Evolutionary conservation across 2,888 invertebrate species (phyloP).

Genomic region (Andrena marginata): DNA sequence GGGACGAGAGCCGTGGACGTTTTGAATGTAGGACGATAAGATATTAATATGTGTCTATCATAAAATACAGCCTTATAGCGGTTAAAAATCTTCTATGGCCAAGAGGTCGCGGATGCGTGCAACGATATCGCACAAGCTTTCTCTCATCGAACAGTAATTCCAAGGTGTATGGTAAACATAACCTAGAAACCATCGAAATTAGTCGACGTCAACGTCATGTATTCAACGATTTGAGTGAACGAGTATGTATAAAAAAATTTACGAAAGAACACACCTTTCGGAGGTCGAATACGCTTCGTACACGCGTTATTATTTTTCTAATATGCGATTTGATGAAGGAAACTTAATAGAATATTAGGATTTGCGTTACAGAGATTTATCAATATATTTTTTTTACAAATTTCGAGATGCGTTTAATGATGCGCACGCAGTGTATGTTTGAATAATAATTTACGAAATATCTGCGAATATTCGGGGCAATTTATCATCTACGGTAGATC

Average conservation of each 20-base stretch:
- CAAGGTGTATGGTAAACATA: slow-evolving; percentile 44
- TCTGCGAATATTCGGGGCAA: too few relatives aligned
- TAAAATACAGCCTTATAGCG: slow-evolving; percentile 14
- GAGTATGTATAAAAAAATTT: slow-evolving; percentile 28
- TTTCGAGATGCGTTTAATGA: too few relatives aligned
- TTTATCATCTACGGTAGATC: too few relatives aligned
- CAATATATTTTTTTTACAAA: too few relatives aligned
- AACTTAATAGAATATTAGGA: too few relatives aligned
- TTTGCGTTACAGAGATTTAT: too few relatives aligned
- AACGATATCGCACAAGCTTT: neutral
- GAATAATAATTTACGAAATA: too few relatives aligned
- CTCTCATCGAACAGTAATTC: neutral
- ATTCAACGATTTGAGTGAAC: slow-evolving; percentile 36
- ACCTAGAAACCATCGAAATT: slow-evolving; percentile 28
- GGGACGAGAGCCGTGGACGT: neutral
- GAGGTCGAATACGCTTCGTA: neutral
- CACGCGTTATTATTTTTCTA: too few relatives aligned
- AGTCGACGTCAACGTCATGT: slow-evolving; percentile 16
- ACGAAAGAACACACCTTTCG: neutral
- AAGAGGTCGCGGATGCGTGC: neutral
- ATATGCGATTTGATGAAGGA: too few relatives aligned
- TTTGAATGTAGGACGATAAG: slow-evolving; percentile 7
- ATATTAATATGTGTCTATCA: neutral
- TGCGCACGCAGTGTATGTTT: too few relatives aligned
- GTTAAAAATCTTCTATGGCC: neutral